Percentiles rank a stretch among this genome's conserved stretches.
Conservation (phyloP, 2,113 vertebrate genomes). For the Paradoxurus hermaphroditus region DNA sequence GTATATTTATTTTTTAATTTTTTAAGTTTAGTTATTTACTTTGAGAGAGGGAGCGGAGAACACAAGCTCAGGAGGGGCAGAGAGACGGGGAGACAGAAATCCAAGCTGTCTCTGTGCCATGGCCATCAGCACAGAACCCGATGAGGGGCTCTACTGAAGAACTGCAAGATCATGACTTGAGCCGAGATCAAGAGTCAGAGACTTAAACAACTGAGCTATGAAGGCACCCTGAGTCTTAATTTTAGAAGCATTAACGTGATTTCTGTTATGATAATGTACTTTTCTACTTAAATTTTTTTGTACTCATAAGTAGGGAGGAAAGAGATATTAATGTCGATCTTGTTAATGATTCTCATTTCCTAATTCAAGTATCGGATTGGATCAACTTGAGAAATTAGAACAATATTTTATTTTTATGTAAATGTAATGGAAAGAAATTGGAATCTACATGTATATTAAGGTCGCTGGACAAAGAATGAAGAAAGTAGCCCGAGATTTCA, state of each 20-base stretch:
- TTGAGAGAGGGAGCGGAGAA: no score
- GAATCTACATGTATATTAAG: neutral
- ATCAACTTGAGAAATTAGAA: neutral
- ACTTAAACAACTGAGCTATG: no score
- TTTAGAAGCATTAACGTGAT: neutral
- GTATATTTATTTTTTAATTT: no score
- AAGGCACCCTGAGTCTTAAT: no score
- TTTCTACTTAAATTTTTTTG: slow-evolving; percentile 73
- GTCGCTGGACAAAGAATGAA: neutral
- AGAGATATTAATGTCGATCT: slow-evolving; percentile 47
- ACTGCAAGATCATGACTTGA: no score
- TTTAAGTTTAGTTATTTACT: no score
- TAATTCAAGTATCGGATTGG: neutral
- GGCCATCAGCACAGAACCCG: no score
- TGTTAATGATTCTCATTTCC: slow-evolving; percentile 54
- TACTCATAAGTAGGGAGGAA: slow-evolving; percentile 48
- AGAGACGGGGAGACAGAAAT: no score
- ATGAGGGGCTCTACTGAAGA: no score
- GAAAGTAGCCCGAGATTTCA: neutral
- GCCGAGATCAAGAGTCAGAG: no score
- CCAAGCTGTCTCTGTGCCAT: no score
- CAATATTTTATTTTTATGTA: neutral
- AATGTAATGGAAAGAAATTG: neutral
- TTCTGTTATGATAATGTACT: neutral
- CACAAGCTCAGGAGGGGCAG: no score